Evolutionary conservation across 2,888 invertebrate species (phyloP), one percentile per base, ranked within the genome.

Genomic region (Drosophila yooni): DNA sequence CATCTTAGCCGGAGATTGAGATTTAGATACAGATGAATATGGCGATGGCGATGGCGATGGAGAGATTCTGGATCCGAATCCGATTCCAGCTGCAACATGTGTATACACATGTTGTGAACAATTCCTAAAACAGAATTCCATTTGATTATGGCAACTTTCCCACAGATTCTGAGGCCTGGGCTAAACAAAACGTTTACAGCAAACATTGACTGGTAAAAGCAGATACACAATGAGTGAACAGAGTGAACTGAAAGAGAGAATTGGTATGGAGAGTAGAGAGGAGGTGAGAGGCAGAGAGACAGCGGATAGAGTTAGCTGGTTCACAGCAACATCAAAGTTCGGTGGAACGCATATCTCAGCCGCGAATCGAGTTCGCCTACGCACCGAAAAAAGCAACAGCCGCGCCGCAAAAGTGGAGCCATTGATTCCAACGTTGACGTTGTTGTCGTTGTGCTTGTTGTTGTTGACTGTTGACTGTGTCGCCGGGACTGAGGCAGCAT

Each of bases 281-380:
- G 34, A 11, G 34, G 18, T 27, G 33, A 33, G 33, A 33, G 3
- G 53, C 10, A 53, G 64, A 43, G 62, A 58, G 43, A 57, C 65
- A 54, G 51, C 10, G 43, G 33, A 48, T 50, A 27, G 46, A 48
- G 67, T 34, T 64, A 69, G 83, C 78, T 84, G 74, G 69, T 76
- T 70, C 81, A 83, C 76, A 81, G 67, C 82, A 76, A 84, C 89
- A 90, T 88, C 87, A 88, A 90, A 88, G 89, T 87, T 83, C 84
- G 89, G 87, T 88, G 90, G 86, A 87, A 87, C 90, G 86, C 86
- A 79, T 87, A 87, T 90, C 87, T 88, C 82, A 89, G 87, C 74
- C 80, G 82, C 83, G 87, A 88, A 88, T 88, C 87, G 80, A 90
- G 87, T 88, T 88, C 87, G 87, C 87, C 87, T 88, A 88, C 87